Base-by-base conservation (phyloP, 2,797 vertebrate genomes). In the Semotilus atromaculatus region DNA sequence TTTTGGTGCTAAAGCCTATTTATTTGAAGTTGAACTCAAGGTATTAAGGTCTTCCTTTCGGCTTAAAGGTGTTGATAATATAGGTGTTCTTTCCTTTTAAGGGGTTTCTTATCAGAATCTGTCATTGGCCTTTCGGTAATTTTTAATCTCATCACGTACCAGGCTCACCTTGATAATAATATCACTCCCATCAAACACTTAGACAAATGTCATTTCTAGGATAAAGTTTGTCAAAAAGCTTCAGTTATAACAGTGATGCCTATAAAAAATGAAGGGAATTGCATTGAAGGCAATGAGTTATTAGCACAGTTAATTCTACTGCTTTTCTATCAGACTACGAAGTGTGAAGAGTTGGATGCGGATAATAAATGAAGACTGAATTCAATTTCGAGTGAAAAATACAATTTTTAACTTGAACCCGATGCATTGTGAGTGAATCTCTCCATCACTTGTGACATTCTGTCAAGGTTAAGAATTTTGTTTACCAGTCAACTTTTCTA, bases 401-500 rank as follows among this genome's bases (percentile, higher is more conserved):
- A 6, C 6, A 5, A 13, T 66, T 75, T 83, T 75, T 51, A 23
- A 83, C 73, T 13, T 51, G 58, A 36, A 53, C 45, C 43, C 53
- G 34, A 83, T 67, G 34, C 60, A 75, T 38, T 48, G 60, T 51
- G 45, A 11, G 34, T 83, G 81, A 75, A 64, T 75, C 60, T 67
- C 72, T 83, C 60, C 60, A 83, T 83, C 72, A 67, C 53, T 26
- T 51, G 7, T 67, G 81, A 75, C 81, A 67, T 83, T 75, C 60
- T 75, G 60, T 75, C 81, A 83, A 67, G 60, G 81, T 75, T 75
- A 83, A 75, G n/a, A 36, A 83, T 83, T 40, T 40, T 83, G 72
- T 75, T 83, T 83, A 75, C 60, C 23, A 83, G 72, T 83, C 60
- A 75, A 53, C 72, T 79, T 79, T 79, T 66, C 60, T 79, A 45